Base-by-base conservation (phyloP, 2,113 vertebrate species). In the Notarius quadriscutis region DNA sequence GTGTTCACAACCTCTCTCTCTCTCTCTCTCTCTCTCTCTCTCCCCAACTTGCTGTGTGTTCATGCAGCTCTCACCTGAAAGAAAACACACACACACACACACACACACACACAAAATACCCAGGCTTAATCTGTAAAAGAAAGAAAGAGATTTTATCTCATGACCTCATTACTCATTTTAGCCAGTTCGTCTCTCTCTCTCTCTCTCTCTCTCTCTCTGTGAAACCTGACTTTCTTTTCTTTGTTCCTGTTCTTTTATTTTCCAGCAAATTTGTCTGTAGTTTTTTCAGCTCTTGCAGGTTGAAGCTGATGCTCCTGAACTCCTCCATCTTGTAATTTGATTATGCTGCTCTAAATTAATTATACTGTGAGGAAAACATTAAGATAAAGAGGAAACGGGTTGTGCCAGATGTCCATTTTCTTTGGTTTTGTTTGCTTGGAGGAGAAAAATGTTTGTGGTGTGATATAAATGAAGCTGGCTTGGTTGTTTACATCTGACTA, bases 121-220 rank as follows among this genome's bases (percentile, higher is more conserved):
- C 30, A 60, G 30, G 25, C 30, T 48, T 72, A 15, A 74, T 69
- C 65, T 15, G 65, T 69, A 69, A 30, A 69, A 69, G 27, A 72
- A 84, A 34, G 48, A 74, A 84, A 60, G 48, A 69, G 63, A 53
- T 83, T 9, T 48, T 65, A 55, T 83, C 81, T 67, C 48, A 51
- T 67, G 60, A 83, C 62, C 62, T 83, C 62, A 53, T 83, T 83
- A 50, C 81, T 51, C 25, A 83, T 53, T 83, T 83, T 41, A 67
- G 81, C 60, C 57, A 83, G 62, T 14, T 51, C 17, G 9, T 51
- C 18, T 50, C 41, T 51, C 20, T n/a, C 48, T n/a, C 67, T 14
- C 67, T 10, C 62, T 4, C 63, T n/a, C 63, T n/a, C 63, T 65
- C 62, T 9, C 62, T 25, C 34, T 48, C n/a, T 41, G 41, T 41